phyloP scores from a whole-genome alignment of 2,113 vertebrate species.

The Todiramphus chloris region DNA sequence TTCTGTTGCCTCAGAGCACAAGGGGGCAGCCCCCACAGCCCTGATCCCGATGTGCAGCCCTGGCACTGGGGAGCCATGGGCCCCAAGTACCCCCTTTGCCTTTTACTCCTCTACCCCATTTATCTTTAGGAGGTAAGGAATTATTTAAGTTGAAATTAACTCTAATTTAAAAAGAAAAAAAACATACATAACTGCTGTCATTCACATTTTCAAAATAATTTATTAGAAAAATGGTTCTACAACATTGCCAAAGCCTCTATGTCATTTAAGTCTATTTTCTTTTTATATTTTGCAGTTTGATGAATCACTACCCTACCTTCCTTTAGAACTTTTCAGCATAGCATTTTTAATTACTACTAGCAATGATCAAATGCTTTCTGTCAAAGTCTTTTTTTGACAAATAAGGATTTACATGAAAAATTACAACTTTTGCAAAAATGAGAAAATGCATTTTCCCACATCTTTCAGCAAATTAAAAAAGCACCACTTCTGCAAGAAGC shows the following conservation, averaged over 20 bases:
- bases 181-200: not conserved
- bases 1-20: not conserved
- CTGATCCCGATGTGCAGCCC: rapidly evolving
- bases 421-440: not conserved
- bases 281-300: not conserved
- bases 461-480: not conserved
- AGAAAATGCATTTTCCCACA: not conserved
- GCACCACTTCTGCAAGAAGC: not conserved
- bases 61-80: rapidly evolving
- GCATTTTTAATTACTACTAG: not conserved
- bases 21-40: not conserved
- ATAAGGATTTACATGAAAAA: not conserved
- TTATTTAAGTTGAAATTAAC: not conserved
- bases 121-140: not conserved
- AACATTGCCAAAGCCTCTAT: not conserved
- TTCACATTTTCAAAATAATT: not conserved
- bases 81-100: not conserved
- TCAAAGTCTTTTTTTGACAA: not conserved
- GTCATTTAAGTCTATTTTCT: not conserved
- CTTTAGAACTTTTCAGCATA: not conserved
- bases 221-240: not conserved
- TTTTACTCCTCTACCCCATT: not conserved
- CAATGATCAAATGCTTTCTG: not conserved
- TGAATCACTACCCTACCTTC: not conserved
- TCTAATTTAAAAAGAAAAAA: not conserved